Evolutionary conservation across 2,113 vertebrate species (phyloP).

Genomic region (Nothocercus julius): DNA sequence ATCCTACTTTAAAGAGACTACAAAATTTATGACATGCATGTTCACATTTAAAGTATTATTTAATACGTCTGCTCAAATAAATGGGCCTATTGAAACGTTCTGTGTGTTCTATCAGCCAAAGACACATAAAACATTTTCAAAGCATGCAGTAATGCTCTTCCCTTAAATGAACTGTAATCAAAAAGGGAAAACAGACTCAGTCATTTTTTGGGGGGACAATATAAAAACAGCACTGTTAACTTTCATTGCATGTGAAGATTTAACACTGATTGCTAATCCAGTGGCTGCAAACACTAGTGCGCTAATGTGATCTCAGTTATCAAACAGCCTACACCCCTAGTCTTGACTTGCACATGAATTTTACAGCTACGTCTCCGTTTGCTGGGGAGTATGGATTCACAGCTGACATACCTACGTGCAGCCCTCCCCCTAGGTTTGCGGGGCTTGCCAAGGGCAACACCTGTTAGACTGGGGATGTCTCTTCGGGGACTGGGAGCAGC

Average conservation of each 20-base stretch:
- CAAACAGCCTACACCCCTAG: slow-evolving; percentile 9
- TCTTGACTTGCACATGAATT: slow-evolving; percentile 25
- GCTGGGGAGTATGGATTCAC: neutral
- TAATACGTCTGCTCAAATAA: slow-evolving; percentile 79
- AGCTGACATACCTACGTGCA: neutral
- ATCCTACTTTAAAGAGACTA: slow-evolving; percentile 76
- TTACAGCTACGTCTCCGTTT: neutral
- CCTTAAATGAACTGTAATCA: slow-evolving; percentile 77
- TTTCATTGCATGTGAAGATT: slow-evolving; percentile 71
- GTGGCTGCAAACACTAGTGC: slow-evolving; percentile 25
- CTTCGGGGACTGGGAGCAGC: neutral
- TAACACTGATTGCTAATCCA: slow-evolving; percentile 56
- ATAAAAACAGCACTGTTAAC: slow-evolving; percentile 72
- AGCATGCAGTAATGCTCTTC: slow-evolving; percentile 66
- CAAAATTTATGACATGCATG: slow-evolving; percentile 77
- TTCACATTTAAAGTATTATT: slow-evolving; percentile 83
- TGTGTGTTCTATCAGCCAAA: slow-evolving; percentile 77
- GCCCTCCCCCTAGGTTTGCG: neutral
- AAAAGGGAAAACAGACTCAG: slow-evolving; percentile 72
- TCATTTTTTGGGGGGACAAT: slow-evolving; percentile 60
- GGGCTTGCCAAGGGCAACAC: neutral
- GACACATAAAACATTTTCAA: slow-evolving; percentile 77
- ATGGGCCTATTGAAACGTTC: slow-evolving; percentile 78
- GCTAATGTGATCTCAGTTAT: slow-evolving; percentile 33
- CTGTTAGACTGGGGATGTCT: neutral